Conservation (phyloP, 2,888 invertebrate species). For the Homarus gammarus region DNA sequence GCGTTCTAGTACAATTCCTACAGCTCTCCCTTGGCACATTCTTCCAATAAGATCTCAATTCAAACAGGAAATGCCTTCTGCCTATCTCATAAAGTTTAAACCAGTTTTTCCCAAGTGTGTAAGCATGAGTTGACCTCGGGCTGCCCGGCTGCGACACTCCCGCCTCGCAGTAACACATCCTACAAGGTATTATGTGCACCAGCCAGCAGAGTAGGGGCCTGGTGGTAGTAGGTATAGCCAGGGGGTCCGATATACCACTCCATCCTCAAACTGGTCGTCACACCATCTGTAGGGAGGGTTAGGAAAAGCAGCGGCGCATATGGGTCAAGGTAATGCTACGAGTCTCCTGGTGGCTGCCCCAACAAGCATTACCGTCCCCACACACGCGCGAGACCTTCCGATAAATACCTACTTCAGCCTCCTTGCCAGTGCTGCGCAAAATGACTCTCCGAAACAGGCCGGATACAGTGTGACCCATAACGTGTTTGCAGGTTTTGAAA, state of each 20-base stretch:
- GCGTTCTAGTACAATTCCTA: too few species aligned
- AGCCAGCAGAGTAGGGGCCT: not conserved
- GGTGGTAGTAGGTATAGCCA: not conserved
- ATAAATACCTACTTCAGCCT: too few species aligned
- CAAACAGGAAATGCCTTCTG: not conserved
- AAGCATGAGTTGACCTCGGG: not conserved
- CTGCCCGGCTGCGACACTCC: not conserved
- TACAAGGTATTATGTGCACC: not conserved
- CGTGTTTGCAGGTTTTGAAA: too few species aligned
- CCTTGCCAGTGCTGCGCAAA: too few species aligned
- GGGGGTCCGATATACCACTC: not conserved
- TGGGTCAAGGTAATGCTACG: not conserved
- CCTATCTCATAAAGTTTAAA: not conserved
- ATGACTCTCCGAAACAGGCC: too few species aligned
- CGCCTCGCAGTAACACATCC: not conserved
- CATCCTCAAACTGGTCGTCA: too few species aligned
- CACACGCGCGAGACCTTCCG: too few species aligned
- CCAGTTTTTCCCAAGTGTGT: not conserved
- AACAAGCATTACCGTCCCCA: too few species aligned
- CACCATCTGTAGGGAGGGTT: not conserved
- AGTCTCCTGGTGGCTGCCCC: too few species aligned
- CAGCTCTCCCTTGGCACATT: too few species aligned
- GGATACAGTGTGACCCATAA: too few species aligned
- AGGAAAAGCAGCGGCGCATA: not conserved
- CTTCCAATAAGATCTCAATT: too few species aligned